Percentiles rank a stretch among this genome's conserved stretches.
Evolutionary conservation across 2,888 invertebrate genomes (phyloP).

Genomic region (Eristalis arbustorum): DNA sequence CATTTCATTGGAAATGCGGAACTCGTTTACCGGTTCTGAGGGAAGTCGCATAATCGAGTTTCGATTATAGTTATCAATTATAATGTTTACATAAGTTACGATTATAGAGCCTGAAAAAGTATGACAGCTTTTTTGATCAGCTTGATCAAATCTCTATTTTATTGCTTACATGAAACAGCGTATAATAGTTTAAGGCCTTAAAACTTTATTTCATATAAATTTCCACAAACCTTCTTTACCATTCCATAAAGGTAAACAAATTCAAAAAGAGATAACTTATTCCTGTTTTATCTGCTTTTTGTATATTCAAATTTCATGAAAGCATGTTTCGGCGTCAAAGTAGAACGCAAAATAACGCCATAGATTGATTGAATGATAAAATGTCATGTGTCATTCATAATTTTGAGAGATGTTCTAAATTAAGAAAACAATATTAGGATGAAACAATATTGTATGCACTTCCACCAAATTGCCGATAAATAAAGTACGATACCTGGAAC

Average conservation of each 20-base stretch:
- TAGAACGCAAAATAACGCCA: neutral
- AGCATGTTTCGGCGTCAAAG: neutral
- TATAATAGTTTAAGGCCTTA: neutral
- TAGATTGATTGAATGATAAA: neutral
- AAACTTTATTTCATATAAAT: no score
- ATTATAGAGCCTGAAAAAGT: neutral
- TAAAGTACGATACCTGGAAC: neutral
- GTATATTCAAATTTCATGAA: neutral
- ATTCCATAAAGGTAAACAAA: no score
- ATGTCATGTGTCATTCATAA: neutral
- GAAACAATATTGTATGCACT: neutral
- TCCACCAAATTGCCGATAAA: neutral
- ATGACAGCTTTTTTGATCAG: neutral
- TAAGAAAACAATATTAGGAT: neutral
- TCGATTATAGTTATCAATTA: neutral
- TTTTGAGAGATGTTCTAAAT: neutral
- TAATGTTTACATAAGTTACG: neutral
- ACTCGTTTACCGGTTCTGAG: slow-evolving; percentile 10
- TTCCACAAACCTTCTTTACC: no score
- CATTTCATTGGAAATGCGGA: slow-evolving; percentile 34
- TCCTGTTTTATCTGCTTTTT: no score
- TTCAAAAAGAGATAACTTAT: no score
- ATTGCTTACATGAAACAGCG: neutral
- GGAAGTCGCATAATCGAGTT: neutral
- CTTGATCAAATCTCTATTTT: neutral